Base-by-base conservation (phyloP, 1,140 invertebrate species). In the Papilio machaon region DNA sequence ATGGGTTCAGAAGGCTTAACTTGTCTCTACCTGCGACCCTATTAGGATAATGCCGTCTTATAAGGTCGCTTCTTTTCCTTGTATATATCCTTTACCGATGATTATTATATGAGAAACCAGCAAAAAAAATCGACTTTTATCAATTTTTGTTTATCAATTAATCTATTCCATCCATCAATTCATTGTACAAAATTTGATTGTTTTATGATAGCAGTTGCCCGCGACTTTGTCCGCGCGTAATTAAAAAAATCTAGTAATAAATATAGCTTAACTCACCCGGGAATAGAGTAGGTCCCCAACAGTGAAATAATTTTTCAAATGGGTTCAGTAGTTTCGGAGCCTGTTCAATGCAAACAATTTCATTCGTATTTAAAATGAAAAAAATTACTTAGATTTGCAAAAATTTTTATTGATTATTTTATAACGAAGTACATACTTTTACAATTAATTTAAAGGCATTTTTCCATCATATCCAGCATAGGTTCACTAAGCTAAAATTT, bases 11-110 rank as follows among this genome's bases (percentile, higher is more conserved):
- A 35, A 30, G 30, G 64, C 64, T 70, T 70, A 70, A 30, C 64
- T 35, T 70, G 64, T 70, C 64, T 64, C 60, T 70, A 70, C 64
- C 64, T 70, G 23, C 64, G 64, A 70, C 64, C 64, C 64, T 70
- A 70, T 70, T 70, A 70, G 64, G 64, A 70, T 70, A 70, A 70
- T 70, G 64, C 64, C 30, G 64, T 70, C 64, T 11, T 15, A 23
- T 30, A 35, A 70, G 23, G 64, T 70, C 30, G 30, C 30, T 38
- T 70, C 58, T 70, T 67, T 70, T 70, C 64, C 64, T 70, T 70
- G 35, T 23, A 38, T 70, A 30, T 35, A 38, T 38, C 64, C 30
- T 70, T 70, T 70, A 70, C 64, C 64, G 64, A 70, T 64, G 64
- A 70, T 64, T 19, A 64, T 35, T 35, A 15, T 35, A 67, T 67